Percentiles rank a stretch among this genome's conserved stretches.
Evolutionary conservation across 1,140 invertebrate species (phyloP).

Genomic region (Chironomus striatipennis): DNA sequence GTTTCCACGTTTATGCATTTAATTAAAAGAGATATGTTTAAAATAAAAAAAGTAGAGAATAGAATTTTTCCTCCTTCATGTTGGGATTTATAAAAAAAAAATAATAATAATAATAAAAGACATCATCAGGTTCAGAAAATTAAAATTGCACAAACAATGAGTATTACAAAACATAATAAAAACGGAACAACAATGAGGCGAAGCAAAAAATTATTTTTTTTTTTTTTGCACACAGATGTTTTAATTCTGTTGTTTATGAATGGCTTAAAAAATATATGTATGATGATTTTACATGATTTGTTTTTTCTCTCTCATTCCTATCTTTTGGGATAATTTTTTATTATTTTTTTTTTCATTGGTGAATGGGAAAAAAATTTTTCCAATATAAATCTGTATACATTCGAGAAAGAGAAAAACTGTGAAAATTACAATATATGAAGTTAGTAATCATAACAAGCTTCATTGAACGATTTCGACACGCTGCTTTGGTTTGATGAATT

Average conservation of each 20-base stretch:
- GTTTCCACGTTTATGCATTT: slow-evolving; percentile 23
- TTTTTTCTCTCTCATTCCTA: neutral
- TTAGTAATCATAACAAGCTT: too few species aligned
- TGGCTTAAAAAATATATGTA: neutral
- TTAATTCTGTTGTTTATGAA: slow-evolving; percentile 22
- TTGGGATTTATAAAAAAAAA: too few species aligned
- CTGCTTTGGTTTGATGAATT: too few species aligned
- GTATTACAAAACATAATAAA: slow-evolving; percentile 23
- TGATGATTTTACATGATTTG: neutral
- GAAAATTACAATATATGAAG: neutral
- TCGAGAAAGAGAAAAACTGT: neutral
- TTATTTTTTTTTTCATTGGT: neutral
- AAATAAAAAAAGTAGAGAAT: neutral
- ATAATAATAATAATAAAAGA: neutral
- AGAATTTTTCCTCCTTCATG: slow-evolving; percentile 6
- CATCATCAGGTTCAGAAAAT: slow-evolving; percentile 21
- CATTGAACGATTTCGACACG: too few species aligned
- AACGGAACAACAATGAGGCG: slow-evolving; percentile 20
- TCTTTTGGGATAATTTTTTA: slow-evolving; percentile 14
- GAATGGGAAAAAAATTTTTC: neutral
- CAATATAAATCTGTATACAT: neutral
- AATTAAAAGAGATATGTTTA: slow-evolving; percentile 1
- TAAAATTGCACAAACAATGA: slow-evolving; percentile 23
- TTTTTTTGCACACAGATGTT: slow-evolving; percentile 19
- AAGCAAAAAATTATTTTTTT: slow-evolving; percentile 21